Conservation (phyloP, 2,888 invertebrate species). For the Hyposoter didymator region DNA sequence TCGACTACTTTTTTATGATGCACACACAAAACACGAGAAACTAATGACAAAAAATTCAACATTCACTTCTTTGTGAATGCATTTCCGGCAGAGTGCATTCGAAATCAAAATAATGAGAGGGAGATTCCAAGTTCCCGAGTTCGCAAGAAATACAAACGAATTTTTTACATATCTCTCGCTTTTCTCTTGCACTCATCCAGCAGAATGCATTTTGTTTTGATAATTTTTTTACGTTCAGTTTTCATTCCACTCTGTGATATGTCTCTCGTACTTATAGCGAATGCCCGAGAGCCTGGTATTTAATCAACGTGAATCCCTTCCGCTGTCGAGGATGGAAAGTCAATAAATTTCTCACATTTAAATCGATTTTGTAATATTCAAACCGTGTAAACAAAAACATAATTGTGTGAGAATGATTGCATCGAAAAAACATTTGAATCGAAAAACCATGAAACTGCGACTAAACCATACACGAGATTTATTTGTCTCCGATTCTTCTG, state of each 20-base stretch:
- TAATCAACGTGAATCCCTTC: neutral
- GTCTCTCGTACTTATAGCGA: neutral
- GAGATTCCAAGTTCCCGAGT: neutral
- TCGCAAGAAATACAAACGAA: neutral
- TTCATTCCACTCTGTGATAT: neutral
- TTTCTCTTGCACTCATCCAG: neutral
- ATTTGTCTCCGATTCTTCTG: neutral
- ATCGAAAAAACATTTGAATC: neutral
- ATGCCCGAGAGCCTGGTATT: neutral
- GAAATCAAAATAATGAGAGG: neutral
- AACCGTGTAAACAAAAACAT: neutral
- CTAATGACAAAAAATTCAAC: neutral
- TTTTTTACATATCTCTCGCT: neutral
- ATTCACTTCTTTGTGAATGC: neutral
- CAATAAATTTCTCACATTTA: neutral
- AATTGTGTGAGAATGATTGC: neutral
- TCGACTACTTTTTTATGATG: neutral
- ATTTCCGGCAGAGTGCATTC: conserved; percentile 1
- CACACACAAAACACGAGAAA: neutral
- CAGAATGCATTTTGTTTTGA: neutral
- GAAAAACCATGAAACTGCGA: neutral
- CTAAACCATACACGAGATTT: neutral
- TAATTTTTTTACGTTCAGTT: neutral
- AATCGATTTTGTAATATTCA: neutral
- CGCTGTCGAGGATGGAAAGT: neutral